Evolutionary conservation across 1,140 invertebrate genomes (phyloP), one percentile per base, ranked within the genome.

Genomic region (Holcopasites calliopsidis): DNA sequence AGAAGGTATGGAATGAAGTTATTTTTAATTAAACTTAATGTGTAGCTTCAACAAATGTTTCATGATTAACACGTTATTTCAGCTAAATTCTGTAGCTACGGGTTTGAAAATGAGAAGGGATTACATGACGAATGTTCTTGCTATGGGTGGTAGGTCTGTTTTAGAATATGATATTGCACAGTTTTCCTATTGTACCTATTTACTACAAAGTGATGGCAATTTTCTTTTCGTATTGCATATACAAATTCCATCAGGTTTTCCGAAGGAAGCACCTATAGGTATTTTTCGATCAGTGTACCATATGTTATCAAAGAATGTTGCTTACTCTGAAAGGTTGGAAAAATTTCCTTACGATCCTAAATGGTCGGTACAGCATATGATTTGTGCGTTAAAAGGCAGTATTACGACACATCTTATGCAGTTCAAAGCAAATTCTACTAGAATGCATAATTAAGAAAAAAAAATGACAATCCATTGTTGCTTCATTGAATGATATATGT

Each of bases 1-100:
- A 91, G 70, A 93, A 92, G 89, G 92, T 93, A 92, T 65, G 60
- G 61, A 50, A 58, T 42, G 13, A 40, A 7, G 6, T 40, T 40
- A 40, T 40, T 44, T 18, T 44, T 10, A 8, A 44, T 44, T 13
- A 2, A 44, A 2, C 11, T 44, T 44, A 18, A 44, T 44, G n/a
- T n/a, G n/a, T n/a, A n/a, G n/a, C n/a, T n/a, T n/a, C n/a, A n/a
- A n/a, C n/a, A n/a, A n/a, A n/a, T n/a, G n/a, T n/a, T n/a, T n/a
- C n/a, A n/a, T 6, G 7, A 44, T 13, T 8, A 18, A 6, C 18
- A 13, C 33, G 21, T 31, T 52, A 18, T 86, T 85, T 23, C 58
- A 89, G 88, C 86, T 90, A 60, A 73, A 86, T 11, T 26, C 10
- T 0, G 23, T 87, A 18, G 23, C 71, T 2, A 55, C 0, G 73